Base-by-base conservation (phyloP, 2,113 vertebrate genomes). In the Alosa alosa region DNA sequence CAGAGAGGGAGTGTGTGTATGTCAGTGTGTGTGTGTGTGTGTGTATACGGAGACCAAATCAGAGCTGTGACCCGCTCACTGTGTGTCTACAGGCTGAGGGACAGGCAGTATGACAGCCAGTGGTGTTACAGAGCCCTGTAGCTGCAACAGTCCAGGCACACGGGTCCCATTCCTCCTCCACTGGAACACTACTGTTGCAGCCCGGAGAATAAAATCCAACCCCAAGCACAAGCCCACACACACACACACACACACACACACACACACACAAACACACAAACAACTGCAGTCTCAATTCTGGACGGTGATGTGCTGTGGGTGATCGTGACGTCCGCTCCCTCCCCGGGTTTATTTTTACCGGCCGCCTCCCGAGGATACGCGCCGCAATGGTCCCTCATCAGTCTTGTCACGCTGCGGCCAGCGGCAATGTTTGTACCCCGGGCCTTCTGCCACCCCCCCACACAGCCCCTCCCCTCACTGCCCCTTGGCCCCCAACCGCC, bases 351-450 rank as follows among this genome's bases (percentile, higher is more conserved):
- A 93, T 95, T 94, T 94, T 95, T 94, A 94, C 92, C 92, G 85
- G 91, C 44, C 89, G 91, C 91, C 92, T 91, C 91, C 91, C 92
- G 93, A 91, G 92, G 91, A 91, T 87, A 88, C 22, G 52, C 88
- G 92, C 93, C 85, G 89, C 93, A 91, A 89, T 91, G 88, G 93
- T 84, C 92, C 93, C 93, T 94, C 94, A 94, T 96, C 94, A 95
- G 93, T 94, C 93, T 94, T 95, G 94, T 94, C 94, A 95, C 89
- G 90, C 90, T 87, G 89, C 91, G 93, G 92, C 94, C 93, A 92
- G 92, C 88, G 91, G 94, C 92, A 91, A 94, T 93, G 89, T 93
- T 94, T 94, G 94, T 95, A 93, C 94, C 93, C 93, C 93, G 90
- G 89, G 90, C 89, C 88, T 86, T 88, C 91, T 90, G 89, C 92